Percentiles rank a stretch among this genome's conserved stretches.
These are phyloP conservation scores for Carduelis carduelis DNA, from an alignment of 2,797 vertebrate species.

Conservation along the genomic window DNA sequence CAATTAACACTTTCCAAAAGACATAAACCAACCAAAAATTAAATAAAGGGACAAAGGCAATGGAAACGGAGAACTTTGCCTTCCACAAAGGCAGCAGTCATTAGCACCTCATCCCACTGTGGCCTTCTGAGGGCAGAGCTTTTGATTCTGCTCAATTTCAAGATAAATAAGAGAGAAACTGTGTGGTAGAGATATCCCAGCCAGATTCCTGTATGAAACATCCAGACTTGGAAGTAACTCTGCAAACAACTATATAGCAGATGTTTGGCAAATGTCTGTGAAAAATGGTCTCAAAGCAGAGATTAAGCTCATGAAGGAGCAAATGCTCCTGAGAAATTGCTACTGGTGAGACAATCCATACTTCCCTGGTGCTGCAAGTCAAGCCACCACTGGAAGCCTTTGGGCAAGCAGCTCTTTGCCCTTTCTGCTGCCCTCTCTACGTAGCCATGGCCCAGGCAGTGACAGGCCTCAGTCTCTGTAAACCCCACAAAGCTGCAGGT, in stretches of 20 bases:
- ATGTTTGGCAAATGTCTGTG: background rate
- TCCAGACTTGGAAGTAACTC: background rate
- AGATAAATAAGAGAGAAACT: background rate
- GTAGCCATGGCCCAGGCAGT: accelerated
- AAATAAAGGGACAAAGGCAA: background rate
- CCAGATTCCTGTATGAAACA: background rate
- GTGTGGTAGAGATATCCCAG: background rate
- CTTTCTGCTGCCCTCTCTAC: background rate
- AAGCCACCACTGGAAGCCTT: background rate
- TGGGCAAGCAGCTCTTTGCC: background rate
- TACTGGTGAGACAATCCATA: background rate
- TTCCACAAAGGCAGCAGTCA: background rate
- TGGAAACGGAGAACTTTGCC: background rate
- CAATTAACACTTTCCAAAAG: background rate
- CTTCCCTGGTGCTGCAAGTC: background rate
- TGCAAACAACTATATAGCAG: background rate
- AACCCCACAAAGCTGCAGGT: background rate
- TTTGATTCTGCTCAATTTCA: background rate
- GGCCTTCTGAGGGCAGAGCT: background rate
- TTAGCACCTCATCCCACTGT: background rate
- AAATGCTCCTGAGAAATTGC: background rate
- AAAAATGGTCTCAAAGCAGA: background rate
- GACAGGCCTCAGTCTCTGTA: background rate
- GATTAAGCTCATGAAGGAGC: background rate
- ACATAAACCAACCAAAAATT: background rate